These are phyloP conservation scores for Mesopsocus fuscifrons DNA, from an alignment of 2,888 invertebrate genomes.

Conservation along the genomic window DNA sequence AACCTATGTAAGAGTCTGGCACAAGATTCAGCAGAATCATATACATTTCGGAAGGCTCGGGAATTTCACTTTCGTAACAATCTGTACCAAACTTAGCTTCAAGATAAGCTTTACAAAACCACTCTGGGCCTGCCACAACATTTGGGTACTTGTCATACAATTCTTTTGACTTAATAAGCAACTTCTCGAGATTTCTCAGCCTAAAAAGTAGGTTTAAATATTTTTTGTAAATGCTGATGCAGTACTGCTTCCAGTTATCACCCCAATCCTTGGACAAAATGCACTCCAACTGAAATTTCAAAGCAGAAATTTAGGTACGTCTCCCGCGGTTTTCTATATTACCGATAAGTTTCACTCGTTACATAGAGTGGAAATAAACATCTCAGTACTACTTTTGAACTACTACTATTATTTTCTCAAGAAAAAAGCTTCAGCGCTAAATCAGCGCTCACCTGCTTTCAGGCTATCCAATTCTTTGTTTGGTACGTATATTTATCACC, in stretches of 20 bases:
- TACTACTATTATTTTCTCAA: too few species aligned
- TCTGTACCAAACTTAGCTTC: conserved; percentile 21
- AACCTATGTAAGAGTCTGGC: conserved; percentile 37
- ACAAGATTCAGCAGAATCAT: conserved; percentile 34
- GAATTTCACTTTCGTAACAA: conserved; percentile 10
- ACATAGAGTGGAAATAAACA: too few species aligned
- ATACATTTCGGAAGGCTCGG: conserved; percentile 18
- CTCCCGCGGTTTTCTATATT: too few species aligned
- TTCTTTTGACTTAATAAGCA: conserved; percentile 28
- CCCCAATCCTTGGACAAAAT: conserved; percentile 12
- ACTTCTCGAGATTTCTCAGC: conserved; percentile 24
- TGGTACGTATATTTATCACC: too few species aligned
- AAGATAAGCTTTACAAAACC: conserved; percentile 39
- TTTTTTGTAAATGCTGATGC: conserved; percentile 22
- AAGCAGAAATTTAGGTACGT: too few species aligned
- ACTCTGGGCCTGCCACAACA: conserved; percentile 33
- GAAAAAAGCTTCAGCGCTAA: too few species aligned
- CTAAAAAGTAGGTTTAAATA: conserved; percentile 31
- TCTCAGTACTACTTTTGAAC: too few species aligned
- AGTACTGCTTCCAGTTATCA: conserved; percentile 20
- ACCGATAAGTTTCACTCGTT: too few species aligned
- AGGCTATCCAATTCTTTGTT: too few species aligned
- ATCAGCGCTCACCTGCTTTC: too few species aligned
- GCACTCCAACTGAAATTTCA: neutral
- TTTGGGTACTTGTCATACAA: conserved; percentile 30